Conservation (phyloP, 2,888 invertebrate genomes). For the Drosophila cognata region DNA sequence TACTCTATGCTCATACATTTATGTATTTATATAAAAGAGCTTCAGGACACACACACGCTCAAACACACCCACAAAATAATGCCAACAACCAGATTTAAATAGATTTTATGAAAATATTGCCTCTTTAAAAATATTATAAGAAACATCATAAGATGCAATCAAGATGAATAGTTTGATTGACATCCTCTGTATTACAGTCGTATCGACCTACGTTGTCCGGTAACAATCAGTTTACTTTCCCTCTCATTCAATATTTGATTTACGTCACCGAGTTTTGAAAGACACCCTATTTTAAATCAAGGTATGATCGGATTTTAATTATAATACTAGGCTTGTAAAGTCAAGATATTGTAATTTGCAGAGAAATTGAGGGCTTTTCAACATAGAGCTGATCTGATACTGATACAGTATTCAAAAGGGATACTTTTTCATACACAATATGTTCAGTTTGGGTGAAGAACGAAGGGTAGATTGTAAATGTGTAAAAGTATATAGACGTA, state of each 20-base stretch:
- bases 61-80: background rate
- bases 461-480: background rate
- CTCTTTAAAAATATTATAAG: background rate
- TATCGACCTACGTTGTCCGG: background rate
- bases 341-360: background rate
- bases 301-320: background rate
- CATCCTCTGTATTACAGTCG: too few species aligned
- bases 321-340: background rate
- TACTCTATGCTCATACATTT: background rate
- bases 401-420: background rate
- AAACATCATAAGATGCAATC: background rate
- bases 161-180: background rate
- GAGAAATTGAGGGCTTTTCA: background rate
- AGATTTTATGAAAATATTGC: background rate
- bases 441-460: background rate
- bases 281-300: background rate
- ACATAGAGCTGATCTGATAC: background rate
- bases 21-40: background rate
- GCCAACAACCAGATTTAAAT: background rate
- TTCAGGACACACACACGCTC: background rate
- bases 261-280: background rate
- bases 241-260: background rate
- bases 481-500: background rate
- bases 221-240: background rate
- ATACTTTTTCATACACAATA: background rate